Conservation (phyloP, 2,113 vertebrate genomes). For the Scortum barcoo region DNA sequence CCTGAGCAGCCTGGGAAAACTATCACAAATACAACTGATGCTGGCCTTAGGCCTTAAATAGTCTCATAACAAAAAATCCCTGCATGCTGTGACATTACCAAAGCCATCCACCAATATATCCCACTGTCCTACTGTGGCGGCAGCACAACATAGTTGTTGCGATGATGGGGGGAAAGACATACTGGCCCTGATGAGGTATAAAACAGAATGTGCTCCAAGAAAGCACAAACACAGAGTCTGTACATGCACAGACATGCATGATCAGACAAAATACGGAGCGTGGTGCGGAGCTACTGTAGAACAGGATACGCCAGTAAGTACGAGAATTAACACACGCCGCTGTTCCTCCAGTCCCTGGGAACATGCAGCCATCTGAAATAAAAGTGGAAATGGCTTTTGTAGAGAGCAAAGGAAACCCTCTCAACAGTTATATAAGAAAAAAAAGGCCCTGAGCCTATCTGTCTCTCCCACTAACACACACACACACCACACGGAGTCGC, state of each 20-base stretch:
- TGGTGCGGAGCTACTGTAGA: slow-evolving; percentile 47
- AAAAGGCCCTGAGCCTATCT: slow-evolving; percentile 63
- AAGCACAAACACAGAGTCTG: slow-evolving; percentile 46
- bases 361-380: slow-evolving; percentile 68
- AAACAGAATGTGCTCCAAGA: slow-evolving; percentile 19
- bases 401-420: slow-evolving; percentile 65
- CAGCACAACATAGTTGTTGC: neutral
- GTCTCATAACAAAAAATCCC: slow-evolving; percentile 38
- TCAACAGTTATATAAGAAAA: slow-evolving; percentile 73
- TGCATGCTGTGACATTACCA: slow-evolving; percentile 52
- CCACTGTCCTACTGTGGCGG: slow-evolving; percentile 22
- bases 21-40: slow-evolving; percentile 39
- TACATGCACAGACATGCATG: slow-evolving; percentile 52
- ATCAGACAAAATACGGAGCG: slow-evolving; percentile 32
- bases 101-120: slow-evolving; percentile 19
- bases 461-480: slow-evolving; percentile 31
- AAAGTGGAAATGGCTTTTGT: slow-evolving; percentile 64
- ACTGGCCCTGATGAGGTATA: slow-evolving; percentile 28
- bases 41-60: slow-evolving; percentile 38
- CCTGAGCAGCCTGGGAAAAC: slow-evolving; percentile 42
- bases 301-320: slow-evolving; percentile 67
- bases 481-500: slow-evolving; percentile 44
- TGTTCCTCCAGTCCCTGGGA: slow-evolving; percentile 44
- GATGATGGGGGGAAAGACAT: slow-evolving; percentile 38
- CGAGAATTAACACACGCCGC: slow-evolving; percentile 51